Base-by-base conservation (phyloP, 2,888 invertebrate genomes). In the Spodoptera exigua region DNA sequence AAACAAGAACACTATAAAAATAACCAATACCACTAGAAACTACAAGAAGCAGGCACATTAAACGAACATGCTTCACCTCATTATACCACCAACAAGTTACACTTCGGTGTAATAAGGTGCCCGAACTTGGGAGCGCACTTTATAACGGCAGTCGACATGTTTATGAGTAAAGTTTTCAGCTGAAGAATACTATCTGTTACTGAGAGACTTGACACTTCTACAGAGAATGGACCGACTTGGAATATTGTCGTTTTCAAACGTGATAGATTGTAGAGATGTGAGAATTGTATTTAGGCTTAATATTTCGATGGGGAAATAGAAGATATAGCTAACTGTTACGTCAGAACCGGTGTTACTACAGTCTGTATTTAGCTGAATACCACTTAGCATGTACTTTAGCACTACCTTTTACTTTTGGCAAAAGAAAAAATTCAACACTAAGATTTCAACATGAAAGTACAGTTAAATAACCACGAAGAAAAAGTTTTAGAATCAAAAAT, bases 141-240 rank as follows among this genome's bases (percentile, higher is more conserved):
- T 84, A 85, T 85, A 85, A 85, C 79, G 82, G 78, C 74, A 76
- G 70, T 61, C 72, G 86, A 83, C 84, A 85, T 87, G 86, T 89
- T 89, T 89, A 89, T 87, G 88, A 87, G 83, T 56, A 82, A 89
- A 89, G 84, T 89, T 89, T 82, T 76, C 72, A 74, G 80, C 78
- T 80, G 80, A 79, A 76, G 80, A 79, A 80, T 80, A 80, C 83
- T 82, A 85, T 86, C 83, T 86, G 79, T 82, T 84, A 77, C 78
- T 64, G 51, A 59, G 64, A 60, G 79, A 79, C 78, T 81, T 82
- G 82, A 82, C 79, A 78, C 76, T 74, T 73, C 74, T 59, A 53
- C 70, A 63, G 64, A 70, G 54, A 70, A 78, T 67, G 65, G 65
- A 66, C 68, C 55, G 63, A 59, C 57, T 73, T 58, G 70, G 66